phyloP scores from a whole-genome alignment of 2,888 invertebrate species.

The Saturnia japonica region DNA sequence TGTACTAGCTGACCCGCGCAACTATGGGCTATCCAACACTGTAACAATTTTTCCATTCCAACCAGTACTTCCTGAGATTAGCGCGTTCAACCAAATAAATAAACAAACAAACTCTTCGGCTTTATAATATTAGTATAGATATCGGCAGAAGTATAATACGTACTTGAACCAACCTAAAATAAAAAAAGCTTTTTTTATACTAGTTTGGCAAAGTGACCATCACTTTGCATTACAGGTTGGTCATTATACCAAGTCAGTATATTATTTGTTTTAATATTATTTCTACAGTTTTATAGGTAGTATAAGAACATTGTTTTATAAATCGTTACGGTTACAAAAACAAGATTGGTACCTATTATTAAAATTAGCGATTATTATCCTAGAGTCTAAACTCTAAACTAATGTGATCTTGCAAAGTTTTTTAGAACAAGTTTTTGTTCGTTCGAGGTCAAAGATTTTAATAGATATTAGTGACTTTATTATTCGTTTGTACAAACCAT shows the following conservation, averaged over 20 bases:
- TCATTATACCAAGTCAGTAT: neutral
- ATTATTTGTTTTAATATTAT: neutral
- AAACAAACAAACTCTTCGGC: too few relatives aligned
- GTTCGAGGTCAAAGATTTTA: slow-evolving; percentile 42
- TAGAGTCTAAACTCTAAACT: slow-evolving; percentile 20
- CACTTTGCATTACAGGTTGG: neutral
- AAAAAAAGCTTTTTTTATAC: neutral
- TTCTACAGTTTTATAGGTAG: neutral
- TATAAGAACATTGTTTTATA: neutral
- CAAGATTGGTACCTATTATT: neutral
- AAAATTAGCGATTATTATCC: slow-evolving; percentile 4
- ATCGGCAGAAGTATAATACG: neutral
- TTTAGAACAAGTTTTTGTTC: slow-evolving; percentile 47
- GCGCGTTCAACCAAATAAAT: too few relatives aligned
- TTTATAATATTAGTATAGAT: too few relatives aligned
- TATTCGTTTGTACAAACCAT: slow-evolving; percentile 19
- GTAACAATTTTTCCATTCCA: too few relatives aligned
- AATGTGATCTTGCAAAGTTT: slow-evolving; percentile 36
- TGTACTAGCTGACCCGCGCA: too few relatives aligned
- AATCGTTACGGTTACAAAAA: neutral
- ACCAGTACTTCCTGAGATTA: too few relatives aligned
- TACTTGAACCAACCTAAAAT: neutral
- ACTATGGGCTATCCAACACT: too few relatives aligned
- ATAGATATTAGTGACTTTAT: slow-evolving; percentile 28
- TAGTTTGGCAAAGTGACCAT: neutral